A percentile compares a stretch with the other conserved stretches of the same genome.
Conservation (phyloP, 2,797 vertebrate genomes). For the Nyctibius grandis region DNA sequence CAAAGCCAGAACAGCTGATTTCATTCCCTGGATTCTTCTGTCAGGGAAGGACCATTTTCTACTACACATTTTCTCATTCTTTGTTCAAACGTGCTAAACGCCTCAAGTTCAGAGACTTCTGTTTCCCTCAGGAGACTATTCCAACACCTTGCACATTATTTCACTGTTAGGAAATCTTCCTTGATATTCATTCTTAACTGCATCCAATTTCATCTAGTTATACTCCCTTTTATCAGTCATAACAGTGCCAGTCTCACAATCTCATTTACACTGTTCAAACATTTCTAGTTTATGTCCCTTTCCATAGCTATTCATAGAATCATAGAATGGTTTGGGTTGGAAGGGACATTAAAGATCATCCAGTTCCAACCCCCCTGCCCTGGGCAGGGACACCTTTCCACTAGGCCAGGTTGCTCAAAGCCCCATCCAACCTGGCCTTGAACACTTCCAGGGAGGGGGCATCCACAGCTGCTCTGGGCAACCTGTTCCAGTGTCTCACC, state of each 20-base stretch:
- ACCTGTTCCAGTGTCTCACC: too few relatives aligned
- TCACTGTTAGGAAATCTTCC: neutral
- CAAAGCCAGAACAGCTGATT: neutral
- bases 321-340: too few relatives aligned
- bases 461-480: too few relatives aligned
- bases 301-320: too few relatives aligned
- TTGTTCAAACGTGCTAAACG: neutral
- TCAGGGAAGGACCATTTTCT: neutral
- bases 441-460: too few relatives aligned
- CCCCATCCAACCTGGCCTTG: too few relatives aligned
- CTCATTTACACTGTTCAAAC: neutral
- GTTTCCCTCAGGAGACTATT: neutral
- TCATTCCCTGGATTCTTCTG: neutral
- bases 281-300: neutral
- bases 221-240: neutral
- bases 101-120: neutral
- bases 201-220: neutral
- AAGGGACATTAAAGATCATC: too few relatives aligned
- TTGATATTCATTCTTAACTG: neutral
- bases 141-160: neutral
- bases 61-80: neutral
- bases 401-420: too few relatives aligned
- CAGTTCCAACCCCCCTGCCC: too few relatives aligned
- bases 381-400: too few relatives aligned
- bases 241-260: neutral